These are phyloP conservation scores for Neoseiulus cucumeris DNA, from an alignment of 1,140 invertebrate species.

Conservation along the genomic window DNA sequence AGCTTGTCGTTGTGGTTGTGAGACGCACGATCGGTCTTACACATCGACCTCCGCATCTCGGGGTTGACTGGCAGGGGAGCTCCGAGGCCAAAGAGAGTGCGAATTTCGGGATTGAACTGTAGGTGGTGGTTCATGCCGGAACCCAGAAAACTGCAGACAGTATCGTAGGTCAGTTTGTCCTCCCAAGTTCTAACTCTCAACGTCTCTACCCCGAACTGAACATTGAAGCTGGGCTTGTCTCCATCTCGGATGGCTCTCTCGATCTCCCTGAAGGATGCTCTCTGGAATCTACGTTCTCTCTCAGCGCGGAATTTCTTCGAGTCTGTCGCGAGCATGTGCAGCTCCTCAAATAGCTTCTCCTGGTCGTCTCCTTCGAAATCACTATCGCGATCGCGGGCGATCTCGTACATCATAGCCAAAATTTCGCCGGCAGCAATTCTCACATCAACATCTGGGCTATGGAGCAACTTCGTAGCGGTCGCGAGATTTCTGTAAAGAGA, in stretches of 20 bases:
- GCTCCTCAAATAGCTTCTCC: constrained; percentile 29
- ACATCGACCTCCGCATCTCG: neutral
- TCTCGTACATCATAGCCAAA: constrained; percentile 65
- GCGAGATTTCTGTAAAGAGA: constrained; percentile 32
- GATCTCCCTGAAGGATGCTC: constrained; percentile 74
- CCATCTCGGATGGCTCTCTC: constrained; percentile 45
- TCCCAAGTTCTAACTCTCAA: too few species aligned
- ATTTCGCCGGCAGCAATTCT: constrained; percentile 72
- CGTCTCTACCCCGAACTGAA: too few species aligned
- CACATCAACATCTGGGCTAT: constrained; percentile 58
- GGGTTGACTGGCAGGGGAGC: neutral
- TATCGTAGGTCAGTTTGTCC: constrained; percentile 59
- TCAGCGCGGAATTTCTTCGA: constrained; percentile 80
- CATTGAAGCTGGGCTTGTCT: constrained; percentile 43
- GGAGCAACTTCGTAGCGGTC: constrained; percentile 43
- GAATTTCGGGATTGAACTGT: neutral
- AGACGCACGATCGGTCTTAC: too few species aligned
- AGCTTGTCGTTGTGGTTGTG: too few species aligned
- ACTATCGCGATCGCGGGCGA: constrained; percentile 44
- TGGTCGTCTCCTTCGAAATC: constrained; percentile 26
- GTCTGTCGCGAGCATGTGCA: constrained; percentile 66
- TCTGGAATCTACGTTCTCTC: constrained; percentile 71
- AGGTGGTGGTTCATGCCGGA: constrained; percentile 68
- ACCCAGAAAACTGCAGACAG: constrained; percentile 51
- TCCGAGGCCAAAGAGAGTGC: neutral